phyloP scores from a whole-genome alignment of 2,888 invertebrate species.

The Cheilosia variabilis region DNA sequence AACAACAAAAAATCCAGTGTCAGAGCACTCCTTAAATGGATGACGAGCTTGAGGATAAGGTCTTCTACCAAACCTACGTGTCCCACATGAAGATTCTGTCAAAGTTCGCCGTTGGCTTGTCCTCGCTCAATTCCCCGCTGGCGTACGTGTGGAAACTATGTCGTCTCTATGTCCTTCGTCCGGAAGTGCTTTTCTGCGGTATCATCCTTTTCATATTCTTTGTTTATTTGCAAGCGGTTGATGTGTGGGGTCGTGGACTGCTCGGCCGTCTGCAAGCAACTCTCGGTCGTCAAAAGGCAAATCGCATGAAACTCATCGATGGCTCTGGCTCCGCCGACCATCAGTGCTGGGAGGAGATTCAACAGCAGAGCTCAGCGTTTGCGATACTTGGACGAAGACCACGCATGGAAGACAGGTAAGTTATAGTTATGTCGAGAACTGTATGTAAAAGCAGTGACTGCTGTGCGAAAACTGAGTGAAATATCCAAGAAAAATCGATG shows the following conservation, averaged over 20 bases:
- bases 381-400: constrained; percentile 95
- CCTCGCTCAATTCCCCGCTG: constrained; percentile 89
- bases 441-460: neutral
- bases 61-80: constrained; percentile 93
- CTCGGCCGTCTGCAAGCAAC: constrained; percentile 84
- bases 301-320: constrained; percentile 78
- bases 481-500: constrained; percentile 64
- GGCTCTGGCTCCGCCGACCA: constrained; percentile 83
- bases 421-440: neutral
- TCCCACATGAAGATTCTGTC: constrained; percentile 94
- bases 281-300: constrained; percentile 80
- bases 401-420: constrained; percentile 94
- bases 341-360: constrained; percentile 90
- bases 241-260: constrained; percentile 91
- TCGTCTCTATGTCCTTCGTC: constrained; percentile 90
- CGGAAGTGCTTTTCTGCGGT: constrained; percentile 91
- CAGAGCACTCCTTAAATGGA: constrained; percentile 86
- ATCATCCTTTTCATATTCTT: constrained; percentile 89
- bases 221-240: constrained; percentile 92
- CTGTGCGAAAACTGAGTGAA: neutral
- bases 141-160: constrained; percentile 92
- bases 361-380: constrained; percentile 91
- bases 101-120: constrained; percentile 90
- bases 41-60: constrained; percentile 95
- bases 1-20: constrained; percentile 9